A percentile compares a stretch with the other conserved stretches of the same genome.
Evolutionary conservation across 2,888 invertebrate species (phyloP).

Genomic region (Tenodera sinensis): DNA sequence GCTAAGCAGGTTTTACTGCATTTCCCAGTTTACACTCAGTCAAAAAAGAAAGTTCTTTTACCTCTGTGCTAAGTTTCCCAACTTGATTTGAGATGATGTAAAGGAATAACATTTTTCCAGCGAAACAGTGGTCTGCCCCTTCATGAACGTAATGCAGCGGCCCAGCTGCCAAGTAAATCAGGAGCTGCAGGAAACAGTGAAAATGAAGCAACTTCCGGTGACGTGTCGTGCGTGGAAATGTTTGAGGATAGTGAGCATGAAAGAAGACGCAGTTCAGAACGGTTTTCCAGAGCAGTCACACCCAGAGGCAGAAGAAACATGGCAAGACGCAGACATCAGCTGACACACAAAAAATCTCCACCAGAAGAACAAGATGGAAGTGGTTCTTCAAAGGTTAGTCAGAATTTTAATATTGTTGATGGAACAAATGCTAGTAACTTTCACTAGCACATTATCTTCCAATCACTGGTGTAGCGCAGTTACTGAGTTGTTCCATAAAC

Average conservation of each 20-base stretch:
- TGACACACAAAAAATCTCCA: background rate
- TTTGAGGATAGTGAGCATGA: slow-evolving; percentile 57
- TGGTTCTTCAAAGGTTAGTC: slow-evolving; percentile 30
- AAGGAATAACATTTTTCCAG: slow-evolving; percentile 19
- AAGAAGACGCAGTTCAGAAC: slow-evolving; percentile 58
- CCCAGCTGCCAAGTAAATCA: background rate
- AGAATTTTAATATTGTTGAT: no score
- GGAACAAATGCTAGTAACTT: no score
- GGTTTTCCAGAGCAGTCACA: slow-evolving; percentile 59
- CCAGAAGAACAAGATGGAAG: slow-evolving; percentile 26
- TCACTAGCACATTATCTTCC: no score
- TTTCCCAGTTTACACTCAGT: no score
- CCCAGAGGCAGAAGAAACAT: slow-evolving; percentile 51
- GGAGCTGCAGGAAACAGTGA: background rate
- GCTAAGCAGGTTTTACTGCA: no score
- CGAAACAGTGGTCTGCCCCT: slow-evolving; percentile 35
- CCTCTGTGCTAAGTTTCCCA: no score
- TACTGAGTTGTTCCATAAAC: no score
- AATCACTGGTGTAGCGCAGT: no score
- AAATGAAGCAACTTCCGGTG: background rate
- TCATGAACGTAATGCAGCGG: slow-evolving; percentile 40
- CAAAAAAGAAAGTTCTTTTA: no score
- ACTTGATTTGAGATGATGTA: no score
- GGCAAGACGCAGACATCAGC: slow-evolving; percentile 15
- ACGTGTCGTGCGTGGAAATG: slow-evolving; percentile 34